Evolutionary conservation across 2,888 invertebrate species (phyloP), one percentile per base, ranked within the genome.

Genomic region (Trachelus iudaicus): DNA sequence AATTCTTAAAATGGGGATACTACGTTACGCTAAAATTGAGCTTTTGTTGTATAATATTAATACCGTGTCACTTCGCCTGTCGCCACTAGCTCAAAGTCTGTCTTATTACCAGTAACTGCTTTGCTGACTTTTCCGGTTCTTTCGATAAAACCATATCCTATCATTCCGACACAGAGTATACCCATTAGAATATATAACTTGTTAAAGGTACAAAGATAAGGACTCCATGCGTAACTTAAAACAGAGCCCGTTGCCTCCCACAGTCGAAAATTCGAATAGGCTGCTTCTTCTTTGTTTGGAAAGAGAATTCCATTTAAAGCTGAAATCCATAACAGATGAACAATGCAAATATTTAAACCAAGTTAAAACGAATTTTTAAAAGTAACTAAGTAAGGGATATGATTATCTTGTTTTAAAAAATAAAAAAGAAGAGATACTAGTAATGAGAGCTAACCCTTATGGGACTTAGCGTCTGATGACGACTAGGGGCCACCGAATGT

Each of bases 171-270:
- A 6, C 94, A 86, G 69, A 97, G 92, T 9, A 97, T 92, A 0
- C 92, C 94, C 74, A 96, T 92, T 4, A 97, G 92, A 40, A 95
- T 92, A 87, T 94, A 94, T 11, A 97, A 90, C 87, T 97, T 97
- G 0, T 94, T 93, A 76, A 94, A 92, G 0, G 96, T 96, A 87
- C 96, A 96, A 9, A 97, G 91, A 87, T 95, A 95, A 3, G 96
- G 95, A 73, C 96, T 97, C 79, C 96, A 95, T 0, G 95, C 94
- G 86, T 97, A 98, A 1, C 97, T 95, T 77, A 97, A 94, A 23
- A 97, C 97, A 79, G 98, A 97, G 76, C 98, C 98, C 0, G 96
- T 94, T 0, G 97, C 95, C 91, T 98, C 98, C 98, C 98, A 98
- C 75, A 98, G 92, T 12, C 98, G 94, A 92, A 98, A 98, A 92